Conservation (phyloP, 2,888 invertebrate species). For the Vesta saturnalis region DNA sequence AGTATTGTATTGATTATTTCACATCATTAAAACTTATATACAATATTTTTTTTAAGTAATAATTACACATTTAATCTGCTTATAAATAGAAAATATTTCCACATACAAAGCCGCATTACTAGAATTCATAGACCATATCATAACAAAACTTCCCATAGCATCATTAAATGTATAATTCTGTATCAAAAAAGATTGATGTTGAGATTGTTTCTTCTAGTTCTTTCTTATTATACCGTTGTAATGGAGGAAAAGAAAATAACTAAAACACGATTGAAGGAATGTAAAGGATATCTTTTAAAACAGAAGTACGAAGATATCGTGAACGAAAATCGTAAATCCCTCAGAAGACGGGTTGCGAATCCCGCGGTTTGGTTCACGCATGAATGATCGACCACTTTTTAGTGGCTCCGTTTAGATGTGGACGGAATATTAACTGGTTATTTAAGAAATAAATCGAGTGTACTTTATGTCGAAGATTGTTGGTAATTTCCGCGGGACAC, state of each 20-base stretch:
- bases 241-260: slow-evolving; percentile 9
- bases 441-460: slow-evolving; percentile 37
- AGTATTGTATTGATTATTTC: slow-evolving; percentile 19
- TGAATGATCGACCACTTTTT: slow-evolving; percentile 48
- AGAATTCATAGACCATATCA: slow-evolving; percentile 32
- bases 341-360: slow-evolving; percentile 45
- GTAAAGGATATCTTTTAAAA: slow-evolving; percentile 15
- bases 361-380: slow-evolving; percentile 47
- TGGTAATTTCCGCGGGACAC: slow-evolving; percentile 33
- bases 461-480: slow-evolving; percentile 35
- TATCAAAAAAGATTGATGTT: slow-evolving; percentile 4
- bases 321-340: slow-evolving; percentile 52
- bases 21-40: slow-evolving; percentile 20
- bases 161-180: slow-evolving; percentile 6
- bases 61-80: slow-evolving; percentile 23
- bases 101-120: slow-evolving; percentile 25
- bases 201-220: slow-evolving; percentile 6
- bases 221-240: background rate
- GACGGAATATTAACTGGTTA: slow-evolving; percentile 42
- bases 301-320: slow-evolving; percentile 55
- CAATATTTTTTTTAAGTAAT: background rate
- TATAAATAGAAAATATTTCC: slow-evolving; percentile 21
- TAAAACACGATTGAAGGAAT: background rate
- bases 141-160: slow-evolving; percentile 22
- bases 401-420: slow-evolving; percentile 41